Base-by-base conservation (phyloP, 1,140 invertebrate genomes). In the Agraylea sexmaculata region DNA sequence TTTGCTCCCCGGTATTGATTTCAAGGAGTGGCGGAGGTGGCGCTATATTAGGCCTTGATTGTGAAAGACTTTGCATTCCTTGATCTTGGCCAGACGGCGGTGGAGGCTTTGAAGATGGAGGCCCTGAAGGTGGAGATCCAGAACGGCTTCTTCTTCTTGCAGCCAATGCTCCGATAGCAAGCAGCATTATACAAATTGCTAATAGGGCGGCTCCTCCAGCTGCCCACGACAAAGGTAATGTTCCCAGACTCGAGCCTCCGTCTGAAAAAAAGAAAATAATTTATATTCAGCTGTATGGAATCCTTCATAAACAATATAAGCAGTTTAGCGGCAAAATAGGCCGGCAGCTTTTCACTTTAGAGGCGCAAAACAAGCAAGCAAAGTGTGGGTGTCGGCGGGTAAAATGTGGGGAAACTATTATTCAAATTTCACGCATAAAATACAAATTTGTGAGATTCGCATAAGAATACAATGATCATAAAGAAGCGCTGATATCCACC, bases 181-280 rank as follows among this genome's bases (percentile, higher is more conserved):
- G 55, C 7, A 74, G 67, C 4, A 70, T 75, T 29, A 75, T 66
- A 35, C 71, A 71, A n/a, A 80, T 56, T 2, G 69, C 74, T 40
- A 78, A 60, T 2, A 78, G 50, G 12, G 70, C 71, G 7, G 47
- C 43, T 74, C 77, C 18, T 73, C 70, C 11, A 76, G 53, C 19
- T 76, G 56, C 17, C 75, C 62, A 25, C 13, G 75, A 69, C 20
- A 80, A 51, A 6, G 76, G 75, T 27, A 78, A 53, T 43, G 78
- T 66, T 32, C 68, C 77, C 4, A 77, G 63, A 20, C 68, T 68
- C 29, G 61, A 68, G 33, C 57, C 64, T 28, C 69, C 70, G 58
- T 80, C 77, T 78, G 56, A 38, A 58, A 67, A 54, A 36, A 21
- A 48, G 50, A 21, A 25, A 42, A 17, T 15, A 17, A 39, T 29